These are phyloP conservation scores for Dendrolimus pini DNA, from an alignment of 2,888 invertebrate species.

Conservation along the genomic window DNA sequence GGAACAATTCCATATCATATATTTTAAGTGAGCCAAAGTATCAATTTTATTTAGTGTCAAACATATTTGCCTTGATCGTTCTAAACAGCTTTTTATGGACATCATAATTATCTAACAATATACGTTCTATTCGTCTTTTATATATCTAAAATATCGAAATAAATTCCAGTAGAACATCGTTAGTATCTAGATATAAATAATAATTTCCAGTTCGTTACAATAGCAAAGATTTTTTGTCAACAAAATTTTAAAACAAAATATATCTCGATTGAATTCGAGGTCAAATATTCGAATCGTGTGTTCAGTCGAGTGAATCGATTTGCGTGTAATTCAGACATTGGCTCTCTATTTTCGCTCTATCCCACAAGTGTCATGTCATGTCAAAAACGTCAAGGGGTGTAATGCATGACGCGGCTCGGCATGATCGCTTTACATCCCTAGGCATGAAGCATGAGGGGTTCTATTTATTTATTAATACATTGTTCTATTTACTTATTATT, in stretches of 20 bases:
- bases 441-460: not conserved
- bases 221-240: not conserved
- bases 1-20: too few species aligned
- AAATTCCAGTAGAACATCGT: not conserved
- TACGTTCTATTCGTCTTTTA: too few species aligned
- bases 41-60: too few species aligned
- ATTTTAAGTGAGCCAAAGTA: too few species aligned
- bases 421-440: slow-evolving; percentile 5
- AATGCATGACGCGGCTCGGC: slow-evolving; percentile 23
- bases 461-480: not conserved
- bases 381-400: slow-evolving; percentile 36
- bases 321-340: slow-evolving; percentile 47
- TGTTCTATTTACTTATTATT: not conserved
- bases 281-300: slow-evolving; percentile 14
- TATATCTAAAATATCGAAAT: too few species aligned
- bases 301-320: slow-evolving; percentile 28
- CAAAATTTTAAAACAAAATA: slow-evolving; percentile 2
- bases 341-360: slow-evolving; percentile 32
- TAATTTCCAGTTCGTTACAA: not conserved
- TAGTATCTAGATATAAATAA: not conserved
- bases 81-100: too few species aligned
- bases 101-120: too few species aligned
- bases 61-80: too few species aligned
- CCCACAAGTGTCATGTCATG: slow-evolving; percentile 42
- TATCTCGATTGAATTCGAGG: slow-evolving; percentile 13